Evolutionary conservation across 2,888 invertebrate genomes (phyloP).

Genomic region (Aspidiotus destructor): DNA sequence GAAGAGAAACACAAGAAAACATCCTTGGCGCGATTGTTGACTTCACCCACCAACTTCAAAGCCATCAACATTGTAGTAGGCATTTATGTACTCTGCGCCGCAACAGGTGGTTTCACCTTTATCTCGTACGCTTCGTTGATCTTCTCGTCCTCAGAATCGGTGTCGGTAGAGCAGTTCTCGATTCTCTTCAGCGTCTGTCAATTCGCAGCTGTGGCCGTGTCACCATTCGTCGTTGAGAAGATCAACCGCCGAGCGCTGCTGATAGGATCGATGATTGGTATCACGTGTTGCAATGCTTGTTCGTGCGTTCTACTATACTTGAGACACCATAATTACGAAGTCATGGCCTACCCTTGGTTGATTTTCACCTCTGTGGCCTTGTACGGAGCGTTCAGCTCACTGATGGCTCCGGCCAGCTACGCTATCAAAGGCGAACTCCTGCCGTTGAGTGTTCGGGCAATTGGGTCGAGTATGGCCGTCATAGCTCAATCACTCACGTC

Average conservation of each 20-base stretch:
- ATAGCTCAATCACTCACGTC: not conserved
- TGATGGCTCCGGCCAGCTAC: constrained; percentile 14
- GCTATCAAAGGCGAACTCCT: constrained; percentile 14
- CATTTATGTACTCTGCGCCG: not conserved
- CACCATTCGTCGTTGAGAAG: not conserved
- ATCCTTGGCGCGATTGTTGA: not conserved
- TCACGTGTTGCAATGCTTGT: not conserved
- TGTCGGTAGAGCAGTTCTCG: constrained; percentile 9
- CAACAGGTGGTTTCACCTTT: constrained; percentile 12
- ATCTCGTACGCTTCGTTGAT: not conserved
- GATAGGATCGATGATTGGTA: constrained; percentile 17
- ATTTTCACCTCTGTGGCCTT: constrained; percentile 12
- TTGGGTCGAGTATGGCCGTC: constrained; percentile 3
- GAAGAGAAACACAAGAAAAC: constrained; percentile 8
- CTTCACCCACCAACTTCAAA: not conserved
- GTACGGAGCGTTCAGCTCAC: not conserved
- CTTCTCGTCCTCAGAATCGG: not conserved
- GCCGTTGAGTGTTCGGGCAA: constrained; percentile 12
- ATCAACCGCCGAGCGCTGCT: constrained; percentile 20
- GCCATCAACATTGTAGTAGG: constrained; percentile 3
- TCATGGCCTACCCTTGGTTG: constrained; percentile 14
- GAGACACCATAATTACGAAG: not conserved
- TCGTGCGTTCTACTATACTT: not conserved
- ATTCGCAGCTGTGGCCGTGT: not conserved
- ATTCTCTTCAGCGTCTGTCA: constrained; percentile 4